Conservation (phyloP, 2,797 vertebrate genomes). For the Aeoliscus strigatus region DNA sequence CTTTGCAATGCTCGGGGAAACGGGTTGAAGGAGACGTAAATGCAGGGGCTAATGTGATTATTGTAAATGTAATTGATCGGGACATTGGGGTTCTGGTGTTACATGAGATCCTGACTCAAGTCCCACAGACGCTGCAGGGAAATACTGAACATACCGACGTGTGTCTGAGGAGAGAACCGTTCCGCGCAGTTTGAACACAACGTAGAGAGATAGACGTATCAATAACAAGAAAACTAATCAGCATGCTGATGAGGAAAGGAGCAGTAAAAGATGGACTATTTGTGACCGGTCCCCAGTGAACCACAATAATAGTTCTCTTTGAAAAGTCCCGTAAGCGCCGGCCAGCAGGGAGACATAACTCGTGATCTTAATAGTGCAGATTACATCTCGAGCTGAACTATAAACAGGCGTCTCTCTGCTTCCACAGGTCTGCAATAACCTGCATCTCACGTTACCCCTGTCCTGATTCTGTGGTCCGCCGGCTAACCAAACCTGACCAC, state of each 20-base stretch:
- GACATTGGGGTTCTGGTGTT: slow-evolving; percentile 28
- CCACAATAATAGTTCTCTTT: slow-evolving; percentile 64
- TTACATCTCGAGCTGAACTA: slow-evolving; percentile 63
- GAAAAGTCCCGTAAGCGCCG: slow-evolving; percentile 54
- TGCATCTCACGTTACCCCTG: slow-evolving; percentile 62
- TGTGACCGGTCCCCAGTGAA: slow-evolving; percentile 50
- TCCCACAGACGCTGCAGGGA: slow-evolving; percentile 37
- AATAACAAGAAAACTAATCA: too few species aligned
- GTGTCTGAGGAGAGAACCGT: too few species aligned
- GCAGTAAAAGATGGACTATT: slow-evolving; percentile 25
- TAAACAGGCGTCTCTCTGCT: slow-evolving; percentile 49
- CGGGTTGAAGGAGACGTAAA: slow-evolving; percentile 4
- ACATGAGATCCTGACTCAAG: slow-evolving; percentile 44
- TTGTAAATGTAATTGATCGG: slow-evolving; percentile 48
- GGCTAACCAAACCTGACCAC: slow-evolving; percentile 53
- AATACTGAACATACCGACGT: slow-evolving; percentile 34
- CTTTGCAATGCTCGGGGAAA: slow-evolving; percentile 9
- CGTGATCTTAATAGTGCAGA: slow-evolving; percentile 53
- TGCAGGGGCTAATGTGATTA: slow-evolving; percentile 30
- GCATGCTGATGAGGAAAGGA: too few species aligned
- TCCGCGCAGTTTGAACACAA: too few species aligned
- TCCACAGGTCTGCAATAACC: slow-evolving; percentile 56
- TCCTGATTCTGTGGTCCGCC: slow-evolving; percentile 49
- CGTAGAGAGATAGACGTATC: too few species aligned
- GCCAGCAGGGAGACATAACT: slow-evolving; percentile 35